Base-by-base conservation (phyloP, 2,888 invertebrate species). In the Pristionchus japonicus region DNA sequence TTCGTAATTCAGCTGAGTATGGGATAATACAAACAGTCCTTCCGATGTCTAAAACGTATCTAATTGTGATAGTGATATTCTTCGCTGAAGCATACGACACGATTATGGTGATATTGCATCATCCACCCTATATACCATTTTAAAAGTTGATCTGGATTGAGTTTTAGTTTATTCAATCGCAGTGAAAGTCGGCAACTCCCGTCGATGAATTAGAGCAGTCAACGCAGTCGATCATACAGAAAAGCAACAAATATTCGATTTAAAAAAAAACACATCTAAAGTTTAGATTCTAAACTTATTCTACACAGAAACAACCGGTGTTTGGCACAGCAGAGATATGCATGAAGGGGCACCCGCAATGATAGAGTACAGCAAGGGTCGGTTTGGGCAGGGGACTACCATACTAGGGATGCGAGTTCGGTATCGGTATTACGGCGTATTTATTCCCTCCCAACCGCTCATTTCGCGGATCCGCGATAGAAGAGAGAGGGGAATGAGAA, bases 241-340 rank as follows among this genome's bases (percentile, higher is more conserved):
- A 40, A 17, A 40, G 9, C 70, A 74, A 40, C 23, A 74, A 74
- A 74, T 67, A 67, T 61, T 67, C 43, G 43, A 47, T 4, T n/a
- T 43, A 47, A 4, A 43, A 77, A 43, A 43, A 20, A 74, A 20
- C n/a, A n/a, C n/a, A n/a, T n/a, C n/a, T 47, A 40, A 47, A 11
- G 3, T 70, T n/a, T n/a, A n/a, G n/a, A n/a, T n/a, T 70, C 77
- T 77, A 77, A 77, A 34, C 77, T 37, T 20, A 23, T 74, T 74
- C 77, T 77, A 77, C n/a, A 2, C 15, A 20, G 11, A 13, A 27
- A 15, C 43, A 77, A 77, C 77, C 77, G 77, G 77, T 31, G 31
- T 47, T 0, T 77, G 43, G 77, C 43, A 43, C n/a, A n/a, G 27
- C 43, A 47, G 77, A 77, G 77, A 77, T 77, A 77, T 77, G 77